phyloP scores from a whole-genome alignment of 2,113 vertebrate species.

The Myotis brandtii region DNA sequence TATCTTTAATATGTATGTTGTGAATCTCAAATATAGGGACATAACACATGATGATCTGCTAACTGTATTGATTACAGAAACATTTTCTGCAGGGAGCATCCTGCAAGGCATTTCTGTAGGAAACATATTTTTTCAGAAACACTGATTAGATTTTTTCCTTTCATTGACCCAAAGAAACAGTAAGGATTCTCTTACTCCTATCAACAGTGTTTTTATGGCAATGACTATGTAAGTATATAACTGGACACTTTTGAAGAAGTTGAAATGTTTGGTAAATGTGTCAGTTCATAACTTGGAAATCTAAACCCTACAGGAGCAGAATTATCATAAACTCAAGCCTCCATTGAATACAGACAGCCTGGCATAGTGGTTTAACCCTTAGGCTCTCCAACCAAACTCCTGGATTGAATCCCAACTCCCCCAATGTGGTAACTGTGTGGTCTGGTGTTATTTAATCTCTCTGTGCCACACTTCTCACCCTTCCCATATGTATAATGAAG shows the following conservation, averaged over 20 bases:
- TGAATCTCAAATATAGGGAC: background rate
- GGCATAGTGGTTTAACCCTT: background rate
- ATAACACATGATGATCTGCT: background rate
- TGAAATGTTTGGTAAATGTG: background rate
- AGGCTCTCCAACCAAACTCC: background rate
- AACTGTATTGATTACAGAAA: background rate
- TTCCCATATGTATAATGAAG: background rate
- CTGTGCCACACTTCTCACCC: background rate
- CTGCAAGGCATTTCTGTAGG: background rate
- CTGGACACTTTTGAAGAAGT: background rate
- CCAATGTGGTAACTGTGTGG: background rate
- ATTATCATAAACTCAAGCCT: background rate
- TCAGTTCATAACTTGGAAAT: background rate
- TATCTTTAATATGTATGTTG: background rate
- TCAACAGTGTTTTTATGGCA: background rate
- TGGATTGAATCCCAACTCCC: background rate
- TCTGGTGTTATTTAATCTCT: background rate
- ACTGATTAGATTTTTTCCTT: conserved; percentile 4
- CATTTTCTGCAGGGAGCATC: background rate
- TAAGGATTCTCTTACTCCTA: background rate
- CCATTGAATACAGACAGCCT: background rate
- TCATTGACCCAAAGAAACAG: background rate
- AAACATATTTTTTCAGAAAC: background rate
- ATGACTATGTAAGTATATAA: background rate
- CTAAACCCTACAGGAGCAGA: background rate